Conservation (phyloP, 2,888 invertebrate species). For the Coenonympha arcania region DNA sequence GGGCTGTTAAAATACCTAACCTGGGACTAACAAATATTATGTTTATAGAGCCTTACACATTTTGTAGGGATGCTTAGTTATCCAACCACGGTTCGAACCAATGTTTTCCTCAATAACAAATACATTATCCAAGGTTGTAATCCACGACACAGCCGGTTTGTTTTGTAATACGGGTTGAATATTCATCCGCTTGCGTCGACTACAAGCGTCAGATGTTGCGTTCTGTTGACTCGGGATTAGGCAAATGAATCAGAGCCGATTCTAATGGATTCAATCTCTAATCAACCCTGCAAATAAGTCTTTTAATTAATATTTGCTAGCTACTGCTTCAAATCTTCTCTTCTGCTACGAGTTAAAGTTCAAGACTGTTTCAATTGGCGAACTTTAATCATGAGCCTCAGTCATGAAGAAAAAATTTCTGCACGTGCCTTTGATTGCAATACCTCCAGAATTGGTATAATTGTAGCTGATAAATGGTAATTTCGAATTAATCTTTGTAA, state of each 20-base stretch:
- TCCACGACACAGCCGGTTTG: slow-evolving; percentile 15
- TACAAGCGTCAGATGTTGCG: slow-evolving; percentile 5
- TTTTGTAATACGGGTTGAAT: slow-evolving; percentile 20
- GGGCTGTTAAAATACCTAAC: too few relatives aligned
- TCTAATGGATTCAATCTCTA: slow-evolving; percentile 1
- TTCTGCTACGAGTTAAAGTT: too few relatives aligned
- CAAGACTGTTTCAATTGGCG: too few relatives aligned
- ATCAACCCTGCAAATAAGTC: background rate
- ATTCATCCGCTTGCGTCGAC: slow-evolving; percentile 18
- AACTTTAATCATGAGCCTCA: too few relatives aligned
- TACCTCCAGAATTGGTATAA: too few relatives aligned
- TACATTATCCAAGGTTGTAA: slow-evolving; percentile 9
- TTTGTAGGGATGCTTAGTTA: background rate
- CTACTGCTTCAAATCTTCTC: too few relatives aligned
- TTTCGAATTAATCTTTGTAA: too few relatives aligned
- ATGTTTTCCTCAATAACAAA: slow-evolving; percentile 1
- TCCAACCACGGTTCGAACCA: background rate
- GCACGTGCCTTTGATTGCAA: too few relatives aligned
- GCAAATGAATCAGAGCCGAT: slow-evolving; percentile 1
- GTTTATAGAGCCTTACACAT: too few relatives aligned
- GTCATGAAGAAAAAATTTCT: too few relatives aligned
- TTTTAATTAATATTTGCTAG: background rate
- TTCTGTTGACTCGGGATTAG: slow-evolving; percentile 4
- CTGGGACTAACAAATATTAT: too few relatives aligned
- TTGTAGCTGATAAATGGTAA: too few relatives aligned